phyloP scores from a whole-genome alignment of 2,888 invertebrate genomes.

The Lasioglossum malachurum region DNA sequence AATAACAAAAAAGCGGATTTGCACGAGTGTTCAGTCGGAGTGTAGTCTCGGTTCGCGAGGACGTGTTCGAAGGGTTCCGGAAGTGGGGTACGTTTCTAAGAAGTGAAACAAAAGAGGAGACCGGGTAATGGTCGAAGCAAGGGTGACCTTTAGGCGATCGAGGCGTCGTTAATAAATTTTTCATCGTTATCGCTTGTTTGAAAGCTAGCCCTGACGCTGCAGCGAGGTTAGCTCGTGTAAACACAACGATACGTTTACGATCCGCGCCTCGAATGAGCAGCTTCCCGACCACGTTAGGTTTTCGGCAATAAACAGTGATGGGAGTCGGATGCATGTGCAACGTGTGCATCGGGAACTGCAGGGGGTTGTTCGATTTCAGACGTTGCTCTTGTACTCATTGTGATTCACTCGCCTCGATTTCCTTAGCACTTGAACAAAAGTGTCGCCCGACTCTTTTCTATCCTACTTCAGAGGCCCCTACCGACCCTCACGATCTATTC shows the following conservation, averaged over 20 bases:
- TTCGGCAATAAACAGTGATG: neutral
- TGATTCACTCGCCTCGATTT: neutral
- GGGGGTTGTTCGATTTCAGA: neutral
- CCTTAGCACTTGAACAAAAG: neutral
- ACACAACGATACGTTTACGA: slow-evolving; percentile 14
- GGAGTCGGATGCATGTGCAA: neutral
- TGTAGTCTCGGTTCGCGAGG: neutral
- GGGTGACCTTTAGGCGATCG: neutral
- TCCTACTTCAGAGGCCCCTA: neutral
- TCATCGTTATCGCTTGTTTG: slow-evolving; percentile 4
- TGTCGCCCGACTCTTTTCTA: neutral
- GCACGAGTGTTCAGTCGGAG: neutral
- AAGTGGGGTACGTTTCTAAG: neutral
- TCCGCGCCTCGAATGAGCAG: neutral
- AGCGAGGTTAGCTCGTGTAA: neutral
- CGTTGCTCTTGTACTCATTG: neutral
- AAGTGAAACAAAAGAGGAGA: neutral
- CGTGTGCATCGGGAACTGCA: neutral
- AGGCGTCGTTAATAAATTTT: slow-evolving; percentile 11
- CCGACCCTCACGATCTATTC: too few relatives aligned
- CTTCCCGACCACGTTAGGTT: neutral
- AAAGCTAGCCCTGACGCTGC: neutral
- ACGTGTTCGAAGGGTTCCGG: neutral
- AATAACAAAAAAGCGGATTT: neutral
- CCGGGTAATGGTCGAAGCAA: neutral